Base-by-base conservation (phyloP, 2,888 invertebrate species). In the Oxystoma pomonae region DNA sequence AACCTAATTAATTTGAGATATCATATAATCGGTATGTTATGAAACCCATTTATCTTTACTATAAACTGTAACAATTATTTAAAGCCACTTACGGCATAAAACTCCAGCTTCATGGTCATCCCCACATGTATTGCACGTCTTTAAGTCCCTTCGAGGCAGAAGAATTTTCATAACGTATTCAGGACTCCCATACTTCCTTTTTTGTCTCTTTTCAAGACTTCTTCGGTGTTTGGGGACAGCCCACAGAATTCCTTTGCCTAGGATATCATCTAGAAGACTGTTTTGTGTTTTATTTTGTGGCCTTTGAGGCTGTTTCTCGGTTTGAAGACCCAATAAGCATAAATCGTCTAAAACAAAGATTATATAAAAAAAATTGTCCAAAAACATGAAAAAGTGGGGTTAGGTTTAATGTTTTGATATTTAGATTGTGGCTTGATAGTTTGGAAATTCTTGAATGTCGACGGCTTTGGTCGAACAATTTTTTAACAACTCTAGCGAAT, bases 51-150 rank as follows among this genome's bases (percentile, higher is more conserved):
- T n/a, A n/a, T n/a, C n/a, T n/a, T n/a, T n/a, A n/a, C n/a, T n/a
- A n/a, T n/a, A n/a, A n/a, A n/a, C n/a, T n/a, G n/a, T n/a, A n/a
- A n/a, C n/a, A n/a, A n/a, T n/a, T n/a, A n/a, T n/a, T n/a, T n/a
- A n/a, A n/a, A n/a, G n/a, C n/a, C 61, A 82, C 84, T 85, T 85
- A 94, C 95, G 88, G 80, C 97, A 97, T 56, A 97, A 82, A 57
- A 87, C 83, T 57, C 90, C 88, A 62, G 85, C 83, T 81, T 94
- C 91, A 78, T 94, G 87, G 80, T 91, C 86, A 77, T 92, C 87
- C 0, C 97, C 97, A 81, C 97, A 97, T 56, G 86, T 86, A 67
- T 86, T 82, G 74, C 97, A 97, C 0, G 86, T 84, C 67, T 89
- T 81, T 22, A 97, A 82, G 78, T 91, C 87, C 1, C 82, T 89